These are phyloP conservation scores for Coreius guichenoti DNA, from an alignment of 2,797 vertebrate species.

Conservation along the genomic window DNA sequence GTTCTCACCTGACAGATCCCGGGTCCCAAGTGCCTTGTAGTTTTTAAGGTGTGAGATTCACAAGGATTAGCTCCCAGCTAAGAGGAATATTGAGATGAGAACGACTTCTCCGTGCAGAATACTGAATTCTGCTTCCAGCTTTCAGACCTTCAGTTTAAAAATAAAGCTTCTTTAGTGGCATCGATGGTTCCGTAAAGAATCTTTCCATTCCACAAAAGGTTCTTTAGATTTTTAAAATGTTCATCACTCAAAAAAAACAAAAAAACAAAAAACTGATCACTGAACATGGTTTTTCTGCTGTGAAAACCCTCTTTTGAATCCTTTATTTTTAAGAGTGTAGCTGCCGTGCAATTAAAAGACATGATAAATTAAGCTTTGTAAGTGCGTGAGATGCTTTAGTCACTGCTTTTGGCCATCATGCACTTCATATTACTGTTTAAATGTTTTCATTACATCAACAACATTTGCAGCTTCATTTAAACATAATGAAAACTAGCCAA, in stretches of 20 bases:
- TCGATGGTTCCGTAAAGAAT: not conserved
- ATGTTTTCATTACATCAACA: not conserved
- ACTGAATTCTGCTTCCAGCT: conserved; percentile 31
- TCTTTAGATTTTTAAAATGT: not conserved
- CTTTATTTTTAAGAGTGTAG: not conserved
- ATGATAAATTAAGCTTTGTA: not conserved
- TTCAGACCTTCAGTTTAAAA: not conserved
- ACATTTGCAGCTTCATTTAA: not conserved
- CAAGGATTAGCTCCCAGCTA: conserved; percentile 52
- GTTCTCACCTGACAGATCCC: conserved; percentile 56
- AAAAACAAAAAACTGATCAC: too few relatives aligned
- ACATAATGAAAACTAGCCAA: not conserved
- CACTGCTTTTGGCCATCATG: too few relatives aligned
- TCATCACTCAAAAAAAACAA: too few relatives aligned
- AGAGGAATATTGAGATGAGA: conserved; percentile 50
- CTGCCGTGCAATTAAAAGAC: not conserved
- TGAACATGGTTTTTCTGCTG: not conserved
- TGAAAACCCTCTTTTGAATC: not conserved
- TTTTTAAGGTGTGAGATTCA: conserved; percentile 57
- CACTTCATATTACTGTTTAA: too few relatives aligned
- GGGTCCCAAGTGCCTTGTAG: conserved; percentile 56
- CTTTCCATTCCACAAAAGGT: not conserved
- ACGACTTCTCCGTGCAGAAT: conserved; percentile 16
- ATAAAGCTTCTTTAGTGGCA: not conserved
- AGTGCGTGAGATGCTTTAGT: not conserved